Evolutionary conservation across 2,888 invertebrate species (phyloP).

Genomic region (Azorinus chamasolen): DNA sequence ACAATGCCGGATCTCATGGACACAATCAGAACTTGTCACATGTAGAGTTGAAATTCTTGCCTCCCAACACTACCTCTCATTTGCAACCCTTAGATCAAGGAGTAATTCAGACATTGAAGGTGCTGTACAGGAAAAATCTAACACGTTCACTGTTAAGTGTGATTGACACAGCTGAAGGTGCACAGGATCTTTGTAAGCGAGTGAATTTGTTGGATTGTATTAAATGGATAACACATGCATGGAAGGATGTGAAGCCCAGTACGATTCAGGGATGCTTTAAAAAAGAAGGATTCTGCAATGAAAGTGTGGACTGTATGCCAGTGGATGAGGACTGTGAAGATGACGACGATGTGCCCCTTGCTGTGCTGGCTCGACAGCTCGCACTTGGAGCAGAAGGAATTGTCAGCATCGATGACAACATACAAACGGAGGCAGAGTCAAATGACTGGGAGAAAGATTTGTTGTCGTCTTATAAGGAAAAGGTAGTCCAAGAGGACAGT

Average conservation of each 20-base stretch:
- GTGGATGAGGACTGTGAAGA: neutral
- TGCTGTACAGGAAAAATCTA: conserved; percentile 20
- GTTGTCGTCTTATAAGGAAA: too few species aligned
- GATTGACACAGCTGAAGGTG: neutral
- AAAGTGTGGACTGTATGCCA: neutral
- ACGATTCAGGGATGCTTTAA: conserved; percentile 26
- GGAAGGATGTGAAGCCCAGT: conserved; percentile 4
- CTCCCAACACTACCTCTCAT: conserved; percentile 28
- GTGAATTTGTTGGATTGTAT: conserved; percentile 15
- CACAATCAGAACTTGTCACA: neutral
- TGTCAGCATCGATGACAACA: too few species aligned
- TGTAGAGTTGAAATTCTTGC: conserved; percentile 24
- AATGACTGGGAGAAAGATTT: too few species aligned
- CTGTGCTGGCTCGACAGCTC: too few species aligned
- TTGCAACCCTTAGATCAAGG: conserved; percentile 44
- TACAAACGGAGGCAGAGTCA: too few species aligned
- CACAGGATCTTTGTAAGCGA: neutral
- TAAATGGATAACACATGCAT: conserved; percentile 19
- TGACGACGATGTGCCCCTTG: conserved; percentile 19
- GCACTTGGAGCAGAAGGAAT: too few species aligned
- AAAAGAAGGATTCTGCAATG: conserved; percentile 2
- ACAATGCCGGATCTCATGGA: too few species aligned
- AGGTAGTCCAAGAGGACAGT: too few species aligned
- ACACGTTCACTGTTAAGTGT: neutral
- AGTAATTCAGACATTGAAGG: conserved; percentile 34